phyloP scores from a whole-genome alignment of 2,797 vertebrate genomes.

The Mareca penelope region DNA sequence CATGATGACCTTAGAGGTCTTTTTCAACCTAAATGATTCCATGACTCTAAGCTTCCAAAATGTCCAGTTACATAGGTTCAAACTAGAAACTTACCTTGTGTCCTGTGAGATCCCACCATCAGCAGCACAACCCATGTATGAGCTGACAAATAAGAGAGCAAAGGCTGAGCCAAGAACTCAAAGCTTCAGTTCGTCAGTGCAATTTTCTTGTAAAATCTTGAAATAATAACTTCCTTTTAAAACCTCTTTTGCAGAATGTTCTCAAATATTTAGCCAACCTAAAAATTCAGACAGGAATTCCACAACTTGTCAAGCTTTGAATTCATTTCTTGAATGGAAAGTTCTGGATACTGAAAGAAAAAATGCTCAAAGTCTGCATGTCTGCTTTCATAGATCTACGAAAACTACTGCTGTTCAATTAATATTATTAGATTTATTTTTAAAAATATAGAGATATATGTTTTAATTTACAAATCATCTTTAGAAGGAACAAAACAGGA shows the following conservation, averaged over 20 bases:
- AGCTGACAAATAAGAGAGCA: not conserved
- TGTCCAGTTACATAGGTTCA: not conserved
- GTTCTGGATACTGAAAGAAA: not conserved
- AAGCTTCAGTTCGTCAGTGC: accelerated
- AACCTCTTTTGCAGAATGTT: not conserved
- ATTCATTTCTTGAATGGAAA: not conserved
- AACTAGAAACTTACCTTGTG: not conserved
- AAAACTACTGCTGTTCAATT: conserved; percentile 42
- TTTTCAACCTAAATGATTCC: no score
- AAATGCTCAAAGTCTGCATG: not conserved
- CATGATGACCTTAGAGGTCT: no score
- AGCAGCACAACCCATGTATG: accelerated
- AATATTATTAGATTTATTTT: conserved; percentile 49
- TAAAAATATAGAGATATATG: conserved; percentile 68
- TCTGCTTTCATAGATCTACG: not conserved
- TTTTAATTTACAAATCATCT: conserved; percentile 74
- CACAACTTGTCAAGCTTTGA: not conserved
- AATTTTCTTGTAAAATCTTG: not conserved
- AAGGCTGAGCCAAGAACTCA: accelerated
- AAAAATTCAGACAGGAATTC: not conserved
- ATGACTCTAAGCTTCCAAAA: not conserved
- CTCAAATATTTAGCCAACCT: not conserved
- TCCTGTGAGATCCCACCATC: accelerated
- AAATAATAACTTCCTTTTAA: not conserved
- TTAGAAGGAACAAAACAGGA: conserved; percentile 56